Conservation (phyloP, 2,888 invertebrate genomes). For the Plemyria rubiginata region DNA sequence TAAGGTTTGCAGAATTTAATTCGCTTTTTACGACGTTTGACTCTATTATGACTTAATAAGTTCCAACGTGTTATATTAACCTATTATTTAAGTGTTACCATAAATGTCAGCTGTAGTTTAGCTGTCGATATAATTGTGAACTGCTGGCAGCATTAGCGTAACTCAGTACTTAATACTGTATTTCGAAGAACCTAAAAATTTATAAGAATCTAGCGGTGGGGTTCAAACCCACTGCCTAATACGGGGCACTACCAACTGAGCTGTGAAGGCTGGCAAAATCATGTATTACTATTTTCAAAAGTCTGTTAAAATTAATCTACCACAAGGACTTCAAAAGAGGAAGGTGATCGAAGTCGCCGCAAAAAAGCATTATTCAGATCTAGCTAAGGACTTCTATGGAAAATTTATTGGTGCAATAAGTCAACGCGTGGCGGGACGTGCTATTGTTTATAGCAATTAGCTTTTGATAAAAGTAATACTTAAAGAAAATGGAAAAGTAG, state of each 20-base stretch:
- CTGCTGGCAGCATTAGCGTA: not conserved
- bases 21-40: conserved; percentile 34
- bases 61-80: conserved; percentile 27
- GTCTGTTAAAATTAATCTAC: not conserved
- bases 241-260: no score
- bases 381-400: conserved; percentile 7
- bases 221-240: no score
- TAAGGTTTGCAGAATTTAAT: conserved; percentile 16
- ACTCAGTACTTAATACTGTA: no score
- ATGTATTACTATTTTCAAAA: not conserved
- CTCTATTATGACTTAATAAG: conserved; percentile 49
- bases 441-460: conserved; percentile 35
- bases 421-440: conserved; percentile 18
- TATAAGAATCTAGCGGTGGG: no score
- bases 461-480: not conserved
- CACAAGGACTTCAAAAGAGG: conserved; percentile 2
- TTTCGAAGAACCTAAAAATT: no score
- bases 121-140: conserved; percentile 20
- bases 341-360: not conserved
- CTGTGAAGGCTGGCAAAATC: no score
- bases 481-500: no score
- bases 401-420: conserved; percentile 33
- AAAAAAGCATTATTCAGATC: conserved; percentile 24
- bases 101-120: conserved; percentile 22
- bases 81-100: conserved; percentile 21